Percentiles rank a stretch among this genome's conserved stretches.
phyloP scores from a whole-genome alignment of 2,888 invertebrate species.

The Theodoxus fluviatilis region DNA sequence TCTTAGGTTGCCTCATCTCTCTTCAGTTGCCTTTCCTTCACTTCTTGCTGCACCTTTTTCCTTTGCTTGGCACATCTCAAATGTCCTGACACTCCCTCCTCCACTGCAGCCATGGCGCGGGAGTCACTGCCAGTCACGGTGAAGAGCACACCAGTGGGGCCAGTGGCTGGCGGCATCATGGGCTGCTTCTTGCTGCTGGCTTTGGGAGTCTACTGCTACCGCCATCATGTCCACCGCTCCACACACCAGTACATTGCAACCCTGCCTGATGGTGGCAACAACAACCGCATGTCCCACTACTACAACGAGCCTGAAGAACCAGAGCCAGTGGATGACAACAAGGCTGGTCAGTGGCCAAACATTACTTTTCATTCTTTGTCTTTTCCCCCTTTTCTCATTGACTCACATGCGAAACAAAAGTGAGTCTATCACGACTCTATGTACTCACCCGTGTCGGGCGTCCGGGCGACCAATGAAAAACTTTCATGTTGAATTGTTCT shows the following conservation, averaged over 20 bases:
- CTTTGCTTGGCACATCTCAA: too few relatives aligned
- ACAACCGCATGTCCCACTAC: slow-evolving; percentile 64
- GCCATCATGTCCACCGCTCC: slow-evolving; percentile 68
- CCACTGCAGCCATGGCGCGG: too few relatives aligned
- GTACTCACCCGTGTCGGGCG: too few relatives aligned
- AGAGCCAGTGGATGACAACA: slow-evolving; percentile 59
- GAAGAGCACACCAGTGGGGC: slow-evolving; percentile 77
- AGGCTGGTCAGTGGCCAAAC: slow-evolving; percentile 48
- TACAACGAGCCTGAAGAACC: slow-evolving; percentile 65
- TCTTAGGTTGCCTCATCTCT: too few relatives aligned
- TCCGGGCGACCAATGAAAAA: too few relatives aligned
- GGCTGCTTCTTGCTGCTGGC: slow-evolving; percentile 82
- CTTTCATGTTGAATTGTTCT: too few relatives aligned
- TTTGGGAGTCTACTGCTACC: slow-evolving; percentile 80
- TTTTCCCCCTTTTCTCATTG: too few relatives aligned
- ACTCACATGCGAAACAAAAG: too few relatives aligned
- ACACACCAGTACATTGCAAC: slow-evolving; percentile 62
- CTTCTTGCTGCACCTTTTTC: too few relatives aligned
- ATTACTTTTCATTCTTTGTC: slow-evolving; percentile 9
- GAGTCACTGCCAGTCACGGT: slow-evolving; percentile 41
- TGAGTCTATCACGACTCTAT: too few relatives aligned
- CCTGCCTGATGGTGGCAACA: slow-evolving; percentile 61
- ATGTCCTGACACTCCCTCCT: too few relatives aligned
- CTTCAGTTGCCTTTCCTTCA: too few relatives aligned
- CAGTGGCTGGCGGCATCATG: slow-evolving; percentile 85